Evolutionary conservation across 2,888 invertebrate species (phyloP).

Genomic region (Phalangium opilio): DNA sequence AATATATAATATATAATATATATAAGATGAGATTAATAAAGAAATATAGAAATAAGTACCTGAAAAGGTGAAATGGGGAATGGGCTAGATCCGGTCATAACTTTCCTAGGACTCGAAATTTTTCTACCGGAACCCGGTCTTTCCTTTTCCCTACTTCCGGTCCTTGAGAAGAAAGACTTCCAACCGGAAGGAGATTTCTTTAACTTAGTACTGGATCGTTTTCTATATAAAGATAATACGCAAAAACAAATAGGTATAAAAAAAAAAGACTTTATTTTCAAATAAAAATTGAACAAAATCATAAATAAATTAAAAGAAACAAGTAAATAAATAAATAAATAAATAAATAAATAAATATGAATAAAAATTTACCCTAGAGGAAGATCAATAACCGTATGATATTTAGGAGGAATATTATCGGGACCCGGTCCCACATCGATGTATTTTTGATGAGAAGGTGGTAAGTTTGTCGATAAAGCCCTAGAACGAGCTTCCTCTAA

Average conservation of each 20-base stretch:
- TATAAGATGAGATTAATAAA: no score
- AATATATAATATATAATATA: no score
- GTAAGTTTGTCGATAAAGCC: conserved; percentile 39
- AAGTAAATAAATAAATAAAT: no score
- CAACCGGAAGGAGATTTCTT: conserved; percentile 44
- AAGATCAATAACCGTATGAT: conserved; percentile 83
- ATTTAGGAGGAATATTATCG: conserved; percentile 54
- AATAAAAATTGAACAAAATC: no score
- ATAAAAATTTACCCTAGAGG: conserved; percentile 34
- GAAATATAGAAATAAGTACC: no score
- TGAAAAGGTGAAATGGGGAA: conserved; percentile 12
- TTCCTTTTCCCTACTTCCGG: conserved; percentile 28
- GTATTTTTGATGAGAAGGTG: conserved; percentile 45
- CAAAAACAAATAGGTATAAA: no score
- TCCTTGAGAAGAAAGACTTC: conserved; percentile 54
- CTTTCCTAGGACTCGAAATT: conserved; percentile 25
- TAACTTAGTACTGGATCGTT: conserved; percentile 27
- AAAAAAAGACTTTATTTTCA: no score
- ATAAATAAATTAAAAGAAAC: no score
- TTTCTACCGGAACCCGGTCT: background rate
- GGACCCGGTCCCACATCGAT: conserved; percentile 60
- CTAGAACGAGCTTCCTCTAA: conserved; percentile 66
- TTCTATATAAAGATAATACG: no score
- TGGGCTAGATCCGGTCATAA: conserved; percentile 18
- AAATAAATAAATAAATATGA: no score